phyloP scores from a whole-genome alignment of 2,888 invertebrate species.

The Drosophila prostipennis region DNA sequence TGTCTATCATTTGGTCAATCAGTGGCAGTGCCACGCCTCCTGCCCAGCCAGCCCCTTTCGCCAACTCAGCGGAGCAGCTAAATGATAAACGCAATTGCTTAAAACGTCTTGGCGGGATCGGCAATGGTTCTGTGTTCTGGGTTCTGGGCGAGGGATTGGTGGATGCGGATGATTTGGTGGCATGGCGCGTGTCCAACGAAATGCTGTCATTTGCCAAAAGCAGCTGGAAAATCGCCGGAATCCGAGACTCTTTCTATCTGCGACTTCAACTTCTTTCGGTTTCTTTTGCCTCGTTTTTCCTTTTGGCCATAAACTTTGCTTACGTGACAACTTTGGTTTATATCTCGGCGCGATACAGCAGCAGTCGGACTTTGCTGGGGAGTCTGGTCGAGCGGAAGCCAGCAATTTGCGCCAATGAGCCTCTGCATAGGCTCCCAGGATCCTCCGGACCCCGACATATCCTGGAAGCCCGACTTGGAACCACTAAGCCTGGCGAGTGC shows the following conservation, averaged over 20 bases:
- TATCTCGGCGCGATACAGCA: conserved; percentile 64
- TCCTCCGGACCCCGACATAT: conserved; percentile 1
- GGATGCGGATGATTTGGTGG: conserved; percentile 71
- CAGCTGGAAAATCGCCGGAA: conserved; percentile 54
- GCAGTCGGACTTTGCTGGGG: conserved; percentile 25
- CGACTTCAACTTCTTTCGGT: conserved; percentile 21
- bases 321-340: conserved; percentile 81
- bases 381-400: conserved; percentile 26
- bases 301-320: conserved; percentile 77
- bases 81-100: conserved; percentile 67
- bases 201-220: conserved; percentile 62
- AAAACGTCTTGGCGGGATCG: conserved; percentile 31
- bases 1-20: conserved; percentile 73
- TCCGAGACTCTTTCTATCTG: conserved; percentile 25
- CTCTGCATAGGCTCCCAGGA: neutral
- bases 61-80: conserved; percentile 48
- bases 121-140: neutral
- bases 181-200: conserved; percentile 74
- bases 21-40: conserved; percentile 52
- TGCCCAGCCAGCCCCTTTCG: conserved; percentile 2
- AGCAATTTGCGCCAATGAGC: conserved; percentile 55
- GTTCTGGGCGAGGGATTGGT: conserved; percentile 12
- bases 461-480: neutral
- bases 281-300: conserved; percentile 39
- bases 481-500: too few species aligned